Evolutionary conservation across 2,113 vertebrate genomes (phyloP), one percentile per base, ranked within the genome.

Genomic region (Antennarius striatus): DNA sequence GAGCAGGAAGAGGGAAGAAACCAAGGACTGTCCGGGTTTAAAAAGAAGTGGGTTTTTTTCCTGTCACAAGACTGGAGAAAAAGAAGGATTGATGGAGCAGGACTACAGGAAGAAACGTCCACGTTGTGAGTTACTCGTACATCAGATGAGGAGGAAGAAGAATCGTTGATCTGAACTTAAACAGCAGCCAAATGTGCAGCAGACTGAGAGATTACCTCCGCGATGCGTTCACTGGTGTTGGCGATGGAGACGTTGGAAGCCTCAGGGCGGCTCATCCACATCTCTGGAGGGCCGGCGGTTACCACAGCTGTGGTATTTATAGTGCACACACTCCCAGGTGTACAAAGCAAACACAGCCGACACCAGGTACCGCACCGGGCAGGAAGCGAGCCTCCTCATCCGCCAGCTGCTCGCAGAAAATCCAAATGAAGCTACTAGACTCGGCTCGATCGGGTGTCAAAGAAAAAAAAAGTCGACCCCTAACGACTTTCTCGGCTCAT

Each of bases 251-350:
- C 22, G 73, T 40, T 16, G 39, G 49, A 65, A 55, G 22, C 46
- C 9, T 0, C 53, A 65, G 43, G 62, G 16, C 10, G 50, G 65
- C 62, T 49, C 60, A 46, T 1, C 65, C 36, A 51, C 46, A 2
- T 70, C 57, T 68, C 80, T 22, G 1, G 3, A 30, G 75, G 40
- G 30, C 32, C 6, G 40, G 52, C 5, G 22, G 74, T 77, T 73
- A 75, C 68, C 75, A 0, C 65, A 47, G 73, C 63, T 58, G 64
- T 60, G 71, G 67, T 79, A 82, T 88, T 86, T 84, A 81, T 77
- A 80, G 75, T 52, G 62, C 77, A 69, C 81, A 77, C 83, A 71
- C 64, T 82, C 78, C 73, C 71, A 71, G 71, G 83, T 77, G 83
- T 75, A 70, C 62, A 72, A 63, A 68, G 77, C 79, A 83, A 85